A percentile compares a stretch with the other conserved stretches of the same genome.
Evolutionary conservation across 2,113 vertebrate genomes (phyloP).

Genomic region (Thamnaconus septentrionalis): DNA sequence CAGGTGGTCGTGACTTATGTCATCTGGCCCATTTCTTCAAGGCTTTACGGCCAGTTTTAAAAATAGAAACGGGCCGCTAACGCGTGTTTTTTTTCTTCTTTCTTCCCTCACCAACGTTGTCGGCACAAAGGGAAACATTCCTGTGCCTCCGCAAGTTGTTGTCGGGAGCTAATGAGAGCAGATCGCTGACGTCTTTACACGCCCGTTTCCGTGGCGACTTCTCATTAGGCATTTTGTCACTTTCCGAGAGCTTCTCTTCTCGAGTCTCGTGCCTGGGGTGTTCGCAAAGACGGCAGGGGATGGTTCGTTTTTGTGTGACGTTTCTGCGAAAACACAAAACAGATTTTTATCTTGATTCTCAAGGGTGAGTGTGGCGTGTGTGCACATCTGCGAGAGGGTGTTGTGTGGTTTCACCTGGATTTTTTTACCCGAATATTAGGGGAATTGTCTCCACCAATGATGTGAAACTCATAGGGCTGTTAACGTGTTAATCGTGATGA

Average conservation of each 20-base stretch:
- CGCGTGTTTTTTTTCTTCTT: conserved; percentile 11
- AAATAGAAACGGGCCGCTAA: conserved; percentile 50
- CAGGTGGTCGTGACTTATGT: conserved; percentile 32
- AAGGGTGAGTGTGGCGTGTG: no score
- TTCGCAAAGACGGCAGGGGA: conserved; percentile 21
- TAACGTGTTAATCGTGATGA: no score
- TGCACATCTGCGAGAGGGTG: no score
- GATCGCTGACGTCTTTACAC: conserved; percentile 61
- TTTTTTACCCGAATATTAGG: no score
- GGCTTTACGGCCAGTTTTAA: conserved; percentile 35
- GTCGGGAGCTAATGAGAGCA: conserved; percentile 64
- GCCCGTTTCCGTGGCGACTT: conserved; percentile 38
- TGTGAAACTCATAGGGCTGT: no score
- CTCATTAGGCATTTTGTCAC: conserved; percentile 63
- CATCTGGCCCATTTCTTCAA: not conserved
- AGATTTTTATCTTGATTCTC: no score
- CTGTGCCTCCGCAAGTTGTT: conserved; percentile 46
- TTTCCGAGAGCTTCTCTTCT: conserved; percentile 28
- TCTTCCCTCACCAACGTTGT: conserved; percentile 49
- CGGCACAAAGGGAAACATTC: conserved; percentile 68
- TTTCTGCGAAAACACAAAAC: no score
- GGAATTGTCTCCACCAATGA: no score
- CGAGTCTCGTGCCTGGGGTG: conserved; percentile 27
- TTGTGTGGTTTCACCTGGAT: no score
- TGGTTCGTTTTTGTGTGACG: no score